Evolutionary conservation across 1,140 invertebrate genomes (phyloP), one percentile per base, ranked within the genome.

Genomic region (Drosophila ohnishii): DNA sequence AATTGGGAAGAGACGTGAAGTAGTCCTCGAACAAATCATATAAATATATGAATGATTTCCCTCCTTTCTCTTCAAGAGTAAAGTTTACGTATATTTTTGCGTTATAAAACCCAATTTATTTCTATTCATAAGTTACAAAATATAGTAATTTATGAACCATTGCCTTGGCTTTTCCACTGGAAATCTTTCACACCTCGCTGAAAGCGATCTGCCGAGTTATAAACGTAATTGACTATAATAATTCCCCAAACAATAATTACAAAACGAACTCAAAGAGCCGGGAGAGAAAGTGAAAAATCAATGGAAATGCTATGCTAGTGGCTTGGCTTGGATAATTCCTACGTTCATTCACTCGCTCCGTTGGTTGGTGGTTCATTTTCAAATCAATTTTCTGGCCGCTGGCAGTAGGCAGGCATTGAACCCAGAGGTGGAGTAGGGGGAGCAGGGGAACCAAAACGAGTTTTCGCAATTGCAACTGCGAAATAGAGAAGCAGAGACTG

Each of bases 221-320:
- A 51, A 80, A 84, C 39, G 53, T 84, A 86, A 86, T 86, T 86
- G 84, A 67, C 56, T 56, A 64, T 80, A 61, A 84, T 58, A 70
- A 78, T 60, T 81, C 44, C 57, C 61, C 62, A 61, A 66, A 55
- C 58, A 76, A 71, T 76, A 86, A 86, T 81, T 78, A 64, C 72
- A 76, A 67, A 71, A 72, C 25, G n/a, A 47, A 64, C 60, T 44
- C 50, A 14, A 50, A 44, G 11, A 48, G 34, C 30, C 67, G 34
- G n/a, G 40, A 47, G 80, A 86, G 82, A 85, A 85, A 85, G 82
- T 86, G 82, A 86, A 85, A 82, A 85, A 71, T 78, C 74, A 61
- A 67, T 75, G 71, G 30, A 78, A 81, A 82, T 64, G 50, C 62
- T 47, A 35, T 22, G 22, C 39, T 37, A 1, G n/a, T 10, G 16